Conservation (phyloP, 2,797 vertebrate genomes). For the Phyllotis vaccarum region DNA sequence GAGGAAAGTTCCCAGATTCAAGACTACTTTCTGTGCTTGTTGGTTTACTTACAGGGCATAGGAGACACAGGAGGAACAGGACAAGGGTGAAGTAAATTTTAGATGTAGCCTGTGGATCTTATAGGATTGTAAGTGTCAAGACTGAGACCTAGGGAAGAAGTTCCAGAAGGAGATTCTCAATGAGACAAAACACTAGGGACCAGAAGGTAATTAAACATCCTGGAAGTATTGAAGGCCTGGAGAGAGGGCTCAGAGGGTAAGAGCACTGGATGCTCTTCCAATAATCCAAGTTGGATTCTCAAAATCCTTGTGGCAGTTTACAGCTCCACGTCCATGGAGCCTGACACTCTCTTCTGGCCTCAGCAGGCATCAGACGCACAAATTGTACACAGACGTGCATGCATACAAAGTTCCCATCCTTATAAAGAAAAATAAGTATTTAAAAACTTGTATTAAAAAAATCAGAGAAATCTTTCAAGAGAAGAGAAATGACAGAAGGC, state of each 20-base stretch:
- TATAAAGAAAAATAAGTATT: background rate
- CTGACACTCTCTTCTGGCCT: background rate
- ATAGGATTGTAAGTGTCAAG: background rate
- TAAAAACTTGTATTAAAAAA: background rate
- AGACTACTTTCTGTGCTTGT: background rate
- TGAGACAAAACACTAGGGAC: background rate
- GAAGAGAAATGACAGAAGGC: background rate
- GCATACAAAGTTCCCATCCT: background rate
- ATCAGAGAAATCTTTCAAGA: background rate
- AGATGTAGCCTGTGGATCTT: background rate
- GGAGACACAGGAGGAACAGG: background rate
- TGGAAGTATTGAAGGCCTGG: background rate
- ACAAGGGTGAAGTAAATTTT: conserved; percentile 11
- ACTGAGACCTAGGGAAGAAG: background rate
- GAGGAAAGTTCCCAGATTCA: background rate
- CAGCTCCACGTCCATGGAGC: background rate
- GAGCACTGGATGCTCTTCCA: background rate
- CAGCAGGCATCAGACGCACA: background rate
- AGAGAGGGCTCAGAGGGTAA: background rate
- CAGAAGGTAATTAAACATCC: background rate
- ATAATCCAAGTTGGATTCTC: background rate
- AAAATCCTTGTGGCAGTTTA: background rate
- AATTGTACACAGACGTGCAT: background rate
- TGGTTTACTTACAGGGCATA: conserved; percentile 1
- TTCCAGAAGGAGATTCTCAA: conserved; percentile 26